These are phyloP conservation scores for Drosophila pegasa DNA, from an alignment of 2,888 invertebrate genomes.

Conservation along the genomic window DNA sequence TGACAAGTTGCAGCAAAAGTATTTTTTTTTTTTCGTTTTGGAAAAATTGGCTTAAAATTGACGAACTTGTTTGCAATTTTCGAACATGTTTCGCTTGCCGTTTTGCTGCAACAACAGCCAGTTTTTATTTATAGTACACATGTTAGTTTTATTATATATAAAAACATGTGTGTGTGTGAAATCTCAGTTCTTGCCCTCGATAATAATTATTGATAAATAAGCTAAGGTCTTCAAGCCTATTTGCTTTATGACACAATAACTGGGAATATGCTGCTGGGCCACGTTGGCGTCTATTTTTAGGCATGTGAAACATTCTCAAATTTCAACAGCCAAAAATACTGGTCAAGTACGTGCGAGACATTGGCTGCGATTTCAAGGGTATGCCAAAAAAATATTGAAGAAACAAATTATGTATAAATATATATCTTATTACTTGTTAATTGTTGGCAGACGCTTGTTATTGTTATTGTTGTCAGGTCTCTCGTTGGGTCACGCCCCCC, in stretches of 20 bases:
- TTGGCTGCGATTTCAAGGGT: constrained; percentile 37
- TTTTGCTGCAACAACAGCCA: constrained; percentile 40
- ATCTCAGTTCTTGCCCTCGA: not conserved
- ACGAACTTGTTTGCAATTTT: constrained; percentile 70
- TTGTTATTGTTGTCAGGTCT: constrained; percentile 25
- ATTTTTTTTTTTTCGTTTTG: constrained; percentile 38
- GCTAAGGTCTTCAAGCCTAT: constrained; percentile 1
- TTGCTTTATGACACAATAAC: constrained; percentile 36
- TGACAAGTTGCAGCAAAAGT: constrained; percentile 67
- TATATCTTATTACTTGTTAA: constrained; percentile 53
- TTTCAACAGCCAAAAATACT: constrained; percentile 21
- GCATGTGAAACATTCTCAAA: constrained; percentile 32
- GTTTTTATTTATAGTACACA: constrained; percentile 33
- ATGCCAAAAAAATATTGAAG: constrained; percentile 25
- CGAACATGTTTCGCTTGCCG: constrained; percentile 56
- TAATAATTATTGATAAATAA: constrained; percentile 1
- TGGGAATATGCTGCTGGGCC: not conserved
- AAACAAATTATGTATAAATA: constrained; percentile 13
- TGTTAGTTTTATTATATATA: constrained; percentile 9
- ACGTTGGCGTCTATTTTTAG: constrained; percentile 28
- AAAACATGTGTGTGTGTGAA: constrained; percentile 16
- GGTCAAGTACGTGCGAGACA: constrained; percentile 23
- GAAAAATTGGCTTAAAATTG: constrained; percentile 69
- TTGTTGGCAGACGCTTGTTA: constrained; percentile 49
- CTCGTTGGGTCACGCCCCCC: constrained; percentile 25